These are phyloP conservation scores for Glyptemys insculpta DNA, from an alignment of 2,797 vertebrate species.

Conservation along the genomic window DNA sequence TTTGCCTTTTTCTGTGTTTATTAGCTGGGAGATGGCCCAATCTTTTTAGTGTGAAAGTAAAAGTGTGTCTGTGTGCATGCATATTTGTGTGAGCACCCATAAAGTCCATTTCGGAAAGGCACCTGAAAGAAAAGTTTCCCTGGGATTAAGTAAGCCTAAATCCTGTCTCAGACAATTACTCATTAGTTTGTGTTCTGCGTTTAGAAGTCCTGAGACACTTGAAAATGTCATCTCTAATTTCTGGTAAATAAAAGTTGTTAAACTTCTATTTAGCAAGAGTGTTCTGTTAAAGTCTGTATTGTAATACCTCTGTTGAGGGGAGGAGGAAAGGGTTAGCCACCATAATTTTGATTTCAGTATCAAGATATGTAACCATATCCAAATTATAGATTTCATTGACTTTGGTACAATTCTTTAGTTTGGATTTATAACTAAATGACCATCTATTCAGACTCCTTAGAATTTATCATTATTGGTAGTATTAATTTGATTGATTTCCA, in stretches of 20 bases:
- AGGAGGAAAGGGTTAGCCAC: neutral
- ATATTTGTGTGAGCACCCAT: neutral
- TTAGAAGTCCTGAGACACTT: too few species aligned
- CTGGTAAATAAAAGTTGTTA: neutral
- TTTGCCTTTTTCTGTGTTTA: neutral
- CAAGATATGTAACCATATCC: neutral
- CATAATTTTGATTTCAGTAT: neutral
- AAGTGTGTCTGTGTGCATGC: neutral
- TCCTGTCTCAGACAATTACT: neutral
- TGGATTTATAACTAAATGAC: neutral
- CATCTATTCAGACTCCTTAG: neutral
- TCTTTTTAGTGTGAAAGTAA: neutral
- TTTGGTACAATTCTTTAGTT: neutral
- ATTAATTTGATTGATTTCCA: neutral
- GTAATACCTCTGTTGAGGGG: neutral
- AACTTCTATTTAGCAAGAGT: neutral
- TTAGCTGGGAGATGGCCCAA: neutral
- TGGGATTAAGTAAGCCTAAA: neutral
- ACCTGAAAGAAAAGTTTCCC: neutral
- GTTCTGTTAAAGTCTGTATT: neutral
- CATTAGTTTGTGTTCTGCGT: neutral
- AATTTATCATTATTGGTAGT: neutral
- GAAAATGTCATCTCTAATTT: neutral
- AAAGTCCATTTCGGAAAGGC: neutral
- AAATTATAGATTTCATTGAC: neutral